These are phyloP conservation scores for Okamejei kenojei DNA, from an alignment of 2,797 vertebrate genomes.

Conservation along the genomic window DNA sequence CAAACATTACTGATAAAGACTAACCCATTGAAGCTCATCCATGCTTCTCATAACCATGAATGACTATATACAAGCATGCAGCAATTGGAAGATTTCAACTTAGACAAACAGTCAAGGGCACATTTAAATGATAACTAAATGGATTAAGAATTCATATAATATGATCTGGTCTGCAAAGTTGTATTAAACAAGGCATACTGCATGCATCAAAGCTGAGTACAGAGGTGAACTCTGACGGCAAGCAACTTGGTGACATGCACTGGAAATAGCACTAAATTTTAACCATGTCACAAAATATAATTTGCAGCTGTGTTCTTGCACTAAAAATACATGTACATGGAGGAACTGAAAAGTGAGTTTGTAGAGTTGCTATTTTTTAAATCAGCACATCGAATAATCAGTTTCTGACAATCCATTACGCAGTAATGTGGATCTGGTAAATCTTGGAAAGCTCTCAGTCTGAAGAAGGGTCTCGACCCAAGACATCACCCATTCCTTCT, in stretches of 20 bases:
- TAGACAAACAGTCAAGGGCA: neutral
- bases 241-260: neutral
- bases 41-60: neutral
- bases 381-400: neutral
- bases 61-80: neutral
- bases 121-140: neutral
- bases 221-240: neutral
- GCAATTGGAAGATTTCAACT: neutral
- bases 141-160: neutral
- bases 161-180: neutral
- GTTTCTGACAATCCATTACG: too few relatives aligned
- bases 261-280: neutral
- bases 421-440: neutral
- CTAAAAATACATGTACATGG: neutral
- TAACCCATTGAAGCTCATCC: neutral
- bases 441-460: neutral
- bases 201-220: too few relatives aligned
- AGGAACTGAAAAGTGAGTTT: slow-evolving; percentile 5
- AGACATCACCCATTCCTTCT: too few relatives aligned
- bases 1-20: neutral
- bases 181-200: neutral
- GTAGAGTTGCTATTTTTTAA: neutral
- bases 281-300: neutral
- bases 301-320: neutral
- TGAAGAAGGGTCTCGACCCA: too few relatives aligned